Percentiles rank a stretch among this genome's conserved stretches.
These are phyloP conservation scores for Sialis lutaria DNA, from an alignment of 2,888 invertebrate genomes.

Conservation along the genomic window DNA sequence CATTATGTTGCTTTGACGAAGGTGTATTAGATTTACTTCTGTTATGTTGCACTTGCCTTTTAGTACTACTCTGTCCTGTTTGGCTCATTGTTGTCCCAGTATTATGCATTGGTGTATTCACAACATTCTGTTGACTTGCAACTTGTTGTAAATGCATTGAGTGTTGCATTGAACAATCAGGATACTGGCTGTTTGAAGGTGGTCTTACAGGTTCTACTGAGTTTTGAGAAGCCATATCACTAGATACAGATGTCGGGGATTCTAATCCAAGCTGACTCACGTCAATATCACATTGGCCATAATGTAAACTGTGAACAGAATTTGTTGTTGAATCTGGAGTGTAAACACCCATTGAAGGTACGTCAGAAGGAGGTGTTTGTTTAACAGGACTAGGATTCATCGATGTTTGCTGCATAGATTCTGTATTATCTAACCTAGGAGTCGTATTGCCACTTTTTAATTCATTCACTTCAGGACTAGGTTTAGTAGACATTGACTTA, in stretches of 20 bases:
- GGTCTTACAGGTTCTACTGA: slow-evolving; percentile 42
- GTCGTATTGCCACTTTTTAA: slow-evolving; percentile 24
- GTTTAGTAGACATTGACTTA: slow-evolving; percentile 2
- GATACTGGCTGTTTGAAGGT: slow-evolving; percentile 30
- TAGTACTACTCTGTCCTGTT: slow-evolving; percentile 16
- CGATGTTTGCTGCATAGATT: slow-evolving; percentile 14
- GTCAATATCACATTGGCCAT: slow-evolving; percentile 66
- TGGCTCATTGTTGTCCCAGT: slow-evolving; percentile 19
- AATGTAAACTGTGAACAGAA: slow-evolving; percentile 64
- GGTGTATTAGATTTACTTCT: slow-evolving; percentile 20
- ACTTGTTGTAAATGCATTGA: slow-evolving; percentile 34
- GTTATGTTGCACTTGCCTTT: slow-evolving; percentile 8
- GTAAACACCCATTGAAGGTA: slow-evolving; percentile 73
- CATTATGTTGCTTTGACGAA: slow-evolving; percentile 19
- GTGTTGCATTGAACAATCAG: slow-evolving; percentile 58
- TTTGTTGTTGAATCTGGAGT: slow-evolving; percentile 73
- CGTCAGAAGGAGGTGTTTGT: slow-evolving; percentile 35
- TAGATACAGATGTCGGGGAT: slow-evolving; percentile 76
- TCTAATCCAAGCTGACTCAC: slow-evolving; percentile 71
- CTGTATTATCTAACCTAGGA: slow-evolving; percentile 21
- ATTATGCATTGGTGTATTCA: slow-evolving; percentile 15
- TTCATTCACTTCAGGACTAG: slow-evolving; percentile 1
- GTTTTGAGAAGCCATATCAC: slow-evolving; percentile 64
- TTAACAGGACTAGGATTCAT: slow-evolving; percentile 24
- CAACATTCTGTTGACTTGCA: slow-evolving; percentile 28